phyloP scores from a whole-genome alignment of 2,113 vertebrate species.

The Zosterops japonicus region DNA sequence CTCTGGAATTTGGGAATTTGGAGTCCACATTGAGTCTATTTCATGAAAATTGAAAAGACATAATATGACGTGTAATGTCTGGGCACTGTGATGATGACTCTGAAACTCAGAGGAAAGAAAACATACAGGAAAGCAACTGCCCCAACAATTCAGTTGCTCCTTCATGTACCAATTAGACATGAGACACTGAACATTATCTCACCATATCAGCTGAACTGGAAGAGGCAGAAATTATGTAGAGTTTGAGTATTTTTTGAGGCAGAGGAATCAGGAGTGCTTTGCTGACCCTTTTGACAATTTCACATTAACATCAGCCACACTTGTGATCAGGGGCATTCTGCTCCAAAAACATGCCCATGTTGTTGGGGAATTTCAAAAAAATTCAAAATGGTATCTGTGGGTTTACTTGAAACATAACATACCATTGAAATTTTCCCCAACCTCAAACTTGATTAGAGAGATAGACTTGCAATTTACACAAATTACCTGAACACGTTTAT shows the following conservation, averaged over 20 bases:
- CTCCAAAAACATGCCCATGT: background rate
- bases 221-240: background rate
- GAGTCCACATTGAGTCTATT: background rate
- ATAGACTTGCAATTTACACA: background rate
- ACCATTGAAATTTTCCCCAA: background rate
- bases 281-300: background rate
- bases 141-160: background rate
- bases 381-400: background rate
- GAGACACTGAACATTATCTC: background rate
- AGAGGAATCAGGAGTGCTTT: background rate
- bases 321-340: background rate
- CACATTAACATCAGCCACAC: background rate
- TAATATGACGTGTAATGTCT: background rate
- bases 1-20: background rate
- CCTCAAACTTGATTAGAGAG: background rate
- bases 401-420: background rate
- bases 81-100: background rate
- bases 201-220: background rate
- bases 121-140: background rate
- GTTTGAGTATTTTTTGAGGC: background rate
- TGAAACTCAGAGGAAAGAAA: background rate
- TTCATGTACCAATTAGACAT: background rate
- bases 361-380: background rate
- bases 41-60: background rate
- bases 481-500: background rate